These are phyloP conservation scores for Fregata magnificens DNA, from an alignment of 2,113 vertebrate species.

Conservation along the genomic window DNA sequence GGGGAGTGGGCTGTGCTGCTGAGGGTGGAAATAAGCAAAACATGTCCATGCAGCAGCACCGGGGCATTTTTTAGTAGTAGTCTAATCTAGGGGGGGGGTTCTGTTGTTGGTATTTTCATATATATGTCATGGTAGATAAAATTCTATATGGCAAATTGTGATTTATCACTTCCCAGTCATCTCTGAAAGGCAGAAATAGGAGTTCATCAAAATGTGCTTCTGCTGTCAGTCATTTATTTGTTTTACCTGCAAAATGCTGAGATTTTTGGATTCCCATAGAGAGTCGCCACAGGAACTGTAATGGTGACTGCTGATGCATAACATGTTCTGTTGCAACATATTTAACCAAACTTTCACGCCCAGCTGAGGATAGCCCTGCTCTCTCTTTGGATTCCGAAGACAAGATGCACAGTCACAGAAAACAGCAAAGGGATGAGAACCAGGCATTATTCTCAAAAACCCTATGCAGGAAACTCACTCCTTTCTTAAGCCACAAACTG, in stretches of 20 bases:
- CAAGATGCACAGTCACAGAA: neutral
- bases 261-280: neutral
- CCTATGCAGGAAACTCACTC: neutral
- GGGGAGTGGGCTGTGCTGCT: neutral
- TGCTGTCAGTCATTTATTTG: neutral
- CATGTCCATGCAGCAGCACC: neutral
- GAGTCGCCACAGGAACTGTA: neutral
- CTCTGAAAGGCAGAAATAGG: neutral
- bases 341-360: too few relatives aligned
- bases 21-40: neutral
- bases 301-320: neutral
- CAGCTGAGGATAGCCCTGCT: neutral
- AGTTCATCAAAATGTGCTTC: neutral
- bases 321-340: neutral
- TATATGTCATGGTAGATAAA: neutral
- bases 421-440: neutral
- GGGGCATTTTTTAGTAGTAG: neutral
- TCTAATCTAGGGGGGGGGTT: neutral
- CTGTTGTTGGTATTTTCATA: neutral
- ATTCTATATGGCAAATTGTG: neutral
- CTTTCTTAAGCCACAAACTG: neutral
- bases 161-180: neutral
- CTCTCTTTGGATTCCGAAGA: neutral
- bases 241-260: neutral
- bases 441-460: neutral